Base-by-base conservation (phyloP, 35 echinoderm and acorn worm species). In the Diadema setosum region DNA sequence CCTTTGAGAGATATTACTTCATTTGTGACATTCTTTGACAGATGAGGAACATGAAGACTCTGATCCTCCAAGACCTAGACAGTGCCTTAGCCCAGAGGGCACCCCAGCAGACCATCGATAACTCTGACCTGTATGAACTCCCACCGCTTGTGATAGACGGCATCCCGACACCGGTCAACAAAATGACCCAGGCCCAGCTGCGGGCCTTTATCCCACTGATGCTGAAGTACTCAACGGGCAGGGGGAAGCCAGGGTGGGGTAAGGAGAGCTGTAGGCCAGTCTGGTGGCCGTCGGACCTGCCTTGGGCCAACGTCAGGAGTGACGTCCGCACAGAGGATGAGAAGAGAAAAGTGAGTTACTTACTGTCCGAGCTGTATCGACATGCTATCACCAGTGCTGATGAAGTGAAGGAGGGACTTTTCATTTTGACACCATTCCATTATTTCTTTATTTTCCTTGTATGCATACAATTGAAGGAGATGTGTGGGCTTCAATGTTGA, bases 221-320 rank as follows among this genome's bases (percentile, higher is more conserved):
- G 96, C 75, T 99, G 33, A 99, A 99, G 92, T 99, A 99, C 56
- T 99, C 96, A 5, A 99, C 96, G 4, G 93, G 96, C 8, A 80
- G 96, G 48, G 96, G 96, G 1, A 99, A 99, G 81, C 96, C 96
- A 18, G 96, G 96, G 0, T 98, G 96, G 96, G 96, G 96, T 4
- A 99, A 99, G 65, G 96, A 99, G 58, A 94, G 89, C 65, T 99
- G 96, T 56, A 49, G 93, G 39, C 96, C 96, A 3, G 96, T 95
- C 11, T 99, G 96, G 96, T 99, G 96, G 96, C 96, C 96, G 0
- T 99, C 96, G 5, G 96, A 99, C 59, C 87, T 99, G n/a, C 96
- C 96, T 0, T 99, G 96, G 96, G 96, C 96, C n/a, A 94, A 99
- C 84, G 96, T 99, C 1, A 93, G 96, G 27, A 99, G 96, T 87